phyloP scores from a whole-genome alignment of 2,113 vertebrate genomes.

The Crotophaga sulcirostris region DNA sequence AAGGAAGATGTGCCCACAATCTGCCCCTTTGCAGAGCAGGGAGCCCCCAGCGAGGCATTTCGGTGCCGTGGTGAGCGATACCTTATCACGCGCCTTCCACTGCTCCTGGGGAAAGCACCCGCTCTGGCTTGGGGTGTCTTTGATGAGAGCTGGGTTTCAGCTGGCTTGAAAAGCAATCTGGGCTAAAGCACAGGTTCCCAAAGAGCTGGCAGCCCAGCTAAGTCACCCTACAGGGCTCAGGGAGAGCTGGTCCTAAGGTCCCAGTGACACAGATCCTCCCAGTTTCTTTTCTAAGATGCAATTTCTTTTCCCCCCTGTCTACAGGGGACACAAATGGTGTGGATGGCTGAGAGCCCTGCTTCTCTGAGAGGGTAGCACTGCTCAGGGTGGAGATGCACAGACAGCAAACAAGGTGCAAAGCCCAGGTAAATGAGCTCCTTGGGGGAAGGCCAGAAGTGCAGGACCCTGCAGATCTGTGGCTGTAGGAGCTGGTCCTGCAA shows the following conservation, averaged over 20 bases:
- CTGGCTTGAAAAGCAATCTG: neutral
- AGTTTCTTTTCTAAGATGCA: neutral
- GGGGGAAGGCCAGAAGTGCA: fast-evolving
- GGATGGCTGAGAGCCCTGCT: neutral
- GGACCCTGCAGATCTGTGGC: neutral
- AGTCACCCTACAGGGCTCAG: neutral
- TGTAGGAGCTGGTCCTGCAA: neutral
- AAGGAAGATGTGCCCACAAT: neutral
- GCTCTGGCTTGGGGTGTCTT: neutral
- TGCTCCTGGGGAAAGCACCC: neutral
- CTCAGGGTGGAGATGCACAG: neutral
- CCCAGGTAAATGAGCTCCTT: neutral
- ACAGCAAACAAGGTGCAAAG: neutral
- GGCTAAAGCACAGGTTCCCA: neutral
- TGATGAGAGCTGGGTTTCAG: neutral
- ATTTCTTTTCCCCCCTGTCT: too few species aligned
- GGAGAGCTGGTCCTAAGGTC: neutral
- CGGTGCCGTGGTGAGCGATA: neutral
- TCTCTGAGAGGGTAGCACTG: neutral
- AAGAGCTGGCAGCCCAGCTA: neutral
- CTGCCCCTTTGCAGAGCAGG: neutral
- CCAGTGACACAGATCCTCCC: fast-evolving
- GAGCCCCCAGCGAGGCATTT: neutral
- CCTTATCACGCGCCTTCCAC: neutral
- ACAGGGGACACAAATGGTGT: neutral